Conservation (phyloP, 2,113 vertebrate genomes). For the Heloderma charlesbogerti region DNA sequence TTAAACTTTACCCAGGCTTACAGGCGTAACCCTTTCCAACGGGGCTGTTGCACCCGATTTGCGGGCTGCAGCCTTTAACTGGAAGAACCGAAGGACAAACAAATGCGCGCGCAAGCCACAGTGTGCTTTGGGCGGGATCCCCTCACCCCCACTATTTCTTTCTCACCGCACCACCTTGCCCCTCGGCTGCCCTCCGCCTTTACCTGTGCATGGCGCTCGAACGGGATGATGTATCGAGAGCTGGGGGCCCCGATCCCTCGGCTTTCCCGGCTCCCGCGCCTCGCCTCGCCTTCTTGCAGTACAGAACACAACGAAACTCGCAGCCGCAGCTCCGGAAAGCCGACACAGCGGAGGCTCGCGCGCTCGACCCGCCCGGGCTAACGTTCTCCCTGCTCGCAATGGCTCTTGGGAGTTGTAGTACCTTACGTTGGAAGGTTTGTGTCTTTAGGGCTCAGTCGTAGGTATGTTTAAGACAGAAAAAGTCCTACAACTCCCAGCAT, state of each 20-base stretch:
- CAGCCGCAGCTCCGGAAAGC: constrained; percentile 12
- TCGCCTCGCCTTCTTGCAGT: neutral
- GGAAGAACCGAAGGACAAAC: too few relatives aligned
- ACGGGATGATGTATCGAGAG: constrained; percentile 3
- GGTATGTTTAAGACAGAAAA: too few relatives aligned
- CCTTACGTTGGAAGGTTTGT: neutral
- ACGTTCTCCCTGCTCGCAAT: accelerated
- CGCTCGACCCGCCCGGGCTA: constrained; percentile 45
- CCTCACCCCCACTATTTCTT: too few relatives aligned
- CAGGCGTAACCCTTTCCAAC: neutral
- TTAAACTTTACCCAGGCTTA: neutral
- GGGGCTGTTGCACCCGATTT: too few relatives aligned
- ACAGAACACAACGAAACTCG: too few relatives aligned
- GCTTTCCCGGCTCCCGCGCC: neutral
- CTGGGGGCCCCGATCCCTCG: neutral
- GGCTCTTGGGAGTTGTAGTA: constrained; percentile 70
- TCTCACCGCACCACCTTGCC: accelerated
- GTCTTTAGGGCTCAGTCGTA: too few relatives aligned
- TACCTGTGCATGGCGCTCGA: constrained; percentile 42
- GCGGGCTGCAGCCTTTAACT: neutral
- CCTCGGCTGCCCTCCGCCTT: too few relatives aligned
- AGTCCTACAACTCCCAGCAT: too few relatives aligned
- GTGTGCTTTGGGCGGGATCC: neutral
- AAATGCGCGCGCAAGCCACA: neutral
- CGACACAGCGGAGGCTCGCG: constrained; percentile 9